A percentile compares a stretch with the other conserved stretches of the same genome.
These are phyloP conservation scores for Apamea anceps DNA, from an alignment of 2,888 invertebrate species.

Conservation along the genomic window DNA sequence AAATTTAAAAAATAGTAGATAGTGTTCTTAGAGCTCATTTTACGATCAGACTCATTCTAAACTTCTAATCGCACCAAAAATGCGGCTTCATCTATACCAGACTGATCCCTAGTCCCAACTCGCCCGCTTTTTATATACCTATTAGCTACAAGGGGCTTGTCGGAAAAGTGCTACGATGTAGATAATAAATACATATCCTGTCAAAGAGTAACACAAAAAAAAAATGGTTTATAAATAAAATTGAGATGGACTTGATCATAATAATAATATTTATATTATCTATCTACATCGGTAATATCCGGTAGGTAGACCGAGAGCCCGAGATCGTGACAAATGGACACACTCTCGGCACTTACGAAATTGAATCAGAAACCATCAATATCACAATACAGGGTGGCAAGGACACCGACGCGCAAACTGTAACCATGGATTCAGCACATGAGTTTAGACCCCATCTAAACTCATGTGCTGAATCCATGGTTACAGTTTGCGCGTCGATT, in stretches of 20 bases:
- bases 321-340: neutral
- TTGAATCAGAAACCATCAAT: neutral
- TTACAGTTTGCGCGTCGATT: too few species aligned
- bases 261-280: too few species aligned
- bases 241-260: neutral
- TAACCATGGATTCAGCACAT: too few species aligned
- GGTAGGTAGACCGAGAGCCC: neutral
- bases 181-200: too few species aligned
- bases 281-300: neutral
- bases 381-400: neutral
- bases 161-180: too few species aligned
- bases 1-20: too few species aligned
- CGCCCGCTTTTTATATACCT: too few species aligned
- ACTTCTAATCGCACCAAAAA: neutral
- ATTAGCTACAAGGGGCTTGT: too few species aligned
- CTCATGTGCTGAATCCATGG: too few species aligned
- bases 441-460: too few species aligned
- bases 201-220: neutral
- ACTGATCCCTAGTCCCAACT: too few species aligned
- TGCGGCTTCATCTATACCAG: neutral
- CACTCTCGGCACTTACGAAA: neutral
- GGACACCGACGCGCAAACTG: too few species aligned
- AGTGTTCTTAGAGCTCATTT: neutral
- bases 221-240: neutral
- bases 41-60: neutral